Evolutionary conservation across 1,140 invertebrate species (phyloP), one percentile per base, ranked within the genome.

Genomic region (Drosophila ironensis): DNA sequence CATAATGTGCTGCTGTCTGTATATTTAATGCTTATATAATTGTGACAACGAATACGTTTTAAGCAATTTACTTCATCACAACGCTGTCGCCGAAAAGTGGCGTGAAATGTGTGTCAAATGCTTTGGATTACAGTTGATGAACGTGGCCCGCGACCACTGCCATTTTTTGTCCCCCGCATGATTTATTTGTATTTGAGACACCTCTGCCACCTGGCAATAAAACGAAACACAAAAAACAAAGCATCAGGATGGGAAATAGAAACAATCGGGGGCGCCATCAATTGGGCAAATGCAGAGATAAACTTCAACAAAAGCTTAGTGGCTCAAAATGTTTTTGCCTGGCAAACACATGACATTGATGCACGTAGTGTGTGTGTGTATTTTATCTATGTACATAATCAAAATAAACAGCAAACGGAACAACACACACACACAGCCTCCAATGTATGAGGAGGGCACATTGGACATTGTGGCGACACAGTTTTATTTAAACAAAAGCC

Each of bases 221-320:
- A 54, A 52, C 24, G 22, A 56, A 51, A 67, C 27, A 27, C 41
- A 51, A 45, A 47, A 57, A 22, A 14, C 20, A 45, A 17, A 47
- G 33, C 24, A 51, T 28, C 7, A 28, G 37, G 19, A 53, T 47
- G 47, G 37, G 46, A 61, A 41, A 40, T 33, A 54, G 28, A 54
- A 40, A 61, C 51, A 47, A 64, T 48, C 30, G 66, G 51, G 40
- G 80, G 59, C 70, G 28, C 64, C 77, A 78, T 71, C 80, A 84
- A 78, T 84, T 84, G 69, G 44, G 41, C 73, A 77, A 82, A 74
- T 78, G 78, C 71, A 56, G 69, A 78, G 78, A 84, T 78, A 78
- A 86, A 78, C 74, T 84, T 86, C 70, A 84, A 84, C 80, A 84
- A 84, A 71, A 54, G 78, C 80, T 84, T 86, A 84, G 70, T 74